Conservation (phyloP, 2,113 vertebrate genomes). For the Taurulus bubalis region DNA sequence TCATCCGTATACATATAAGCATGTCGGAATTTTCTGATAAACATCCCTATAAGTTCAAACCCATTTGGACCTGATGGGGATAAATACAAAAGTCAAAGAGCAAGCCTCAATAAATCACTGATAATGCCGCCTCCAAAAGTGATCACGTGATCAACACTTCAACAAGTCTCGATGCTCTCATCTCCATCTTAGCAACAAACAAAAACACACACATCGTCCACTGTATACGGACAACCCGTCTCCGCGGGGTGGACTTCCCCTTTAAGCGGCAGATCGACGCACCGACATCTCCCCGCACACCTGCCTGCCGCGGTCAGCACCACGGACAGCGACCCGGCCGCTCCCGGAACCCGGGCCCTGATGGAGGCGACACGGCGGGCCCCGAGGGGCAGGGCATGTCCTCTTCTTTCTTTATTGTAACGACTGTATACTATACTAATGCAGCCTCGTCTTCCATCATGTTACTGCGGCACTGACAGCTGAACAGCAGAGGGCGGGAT, state of each 20-base stretch:
- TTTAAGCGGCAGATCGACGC: constrained; percentile 58
- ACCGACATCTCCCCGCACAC: constrained; percentile 44
- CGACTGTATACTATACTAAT: constrained; percentile 32
- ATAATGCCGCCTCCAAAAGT: not conserved
- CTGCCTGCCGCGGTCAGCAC: constrained; percentile 58
- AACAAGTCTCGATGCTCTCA: not conserved
- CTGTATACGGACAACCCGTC: not conserved
- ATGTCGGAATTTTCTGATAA: not conserved
- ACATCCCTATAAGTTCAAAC: not conserved
- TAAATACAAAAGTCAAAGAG: not conserved
- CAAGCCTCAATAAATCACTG: not conserved
- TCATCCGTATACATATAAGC: not conserved
- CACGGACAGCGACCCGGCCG: constrained; percentile 35
- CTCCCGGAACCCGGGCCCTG: not conserved
- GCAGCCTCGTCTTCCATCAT: constrained; percentile 31
- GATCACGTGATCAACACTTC: not conserved
- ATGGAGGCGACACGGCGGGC: not conserved
- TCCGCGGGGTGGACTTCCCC: constrained; percentile 31
- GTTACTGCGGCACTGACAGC: constrained; percentile 67
- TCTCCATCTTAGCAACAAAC: not conserved
- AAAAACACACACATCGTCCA: not conserved
- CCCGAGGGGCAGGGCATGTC: constrained; percentile 19
- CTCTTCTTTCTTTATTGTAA: not conserved
- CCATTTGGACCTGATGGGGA: not conserved
- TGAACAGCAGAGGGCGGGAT: not conserved